Conservation (phyloP, 2,113 vertebrate genomes). For the Phyllostomus hastatus region DNA sequence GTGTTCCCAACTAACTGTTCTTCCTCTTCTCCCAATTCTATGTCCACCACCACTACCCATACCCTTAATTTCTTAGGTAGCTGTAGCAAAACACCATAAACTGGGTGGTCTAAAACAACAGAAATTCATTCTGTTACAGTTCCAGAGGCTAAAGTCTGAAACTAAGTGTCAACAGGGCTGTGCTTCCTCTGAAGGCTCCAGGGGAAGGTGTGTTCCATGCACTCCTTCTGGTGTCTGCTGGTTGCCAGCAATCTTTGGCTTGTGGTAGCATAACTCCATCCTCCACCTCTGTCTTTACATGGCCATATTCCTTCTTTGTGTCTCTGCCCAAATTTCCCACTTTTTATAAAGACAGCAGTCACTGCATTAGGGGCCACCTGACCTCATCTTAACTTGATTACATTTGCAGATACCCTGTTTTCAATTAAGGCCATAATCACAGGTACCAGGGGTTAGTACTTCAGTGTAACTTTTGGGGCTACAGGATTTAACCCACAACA, state of each 20-base stretch:
- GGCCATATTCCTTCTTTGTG: not conserved
- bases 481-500: not conserved
- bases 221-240: not conserved
- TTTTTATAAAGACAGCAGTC: not conserved
- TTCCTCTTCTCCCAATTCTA: not conserved
- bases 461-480: not conserved
- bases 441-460: not conserved
- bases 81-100: not conserved
- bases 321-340: not conserved
- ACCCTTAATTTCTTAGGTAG: not conserved
- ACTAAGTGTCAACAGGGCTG: not conserved
- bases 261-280: not conserved
- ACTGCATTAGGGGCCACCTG: not conserved
- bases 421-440: not conserved
- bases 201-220: no score
- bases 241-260: not conserved
- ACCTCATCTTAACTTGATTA: not conserved
- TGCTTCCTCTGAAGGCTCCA: not conserved
- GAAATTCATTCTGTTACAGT: not conserved
- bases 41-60: not conserved
- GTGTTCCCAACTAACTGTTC: accelerated
- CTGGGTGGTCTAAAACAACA: not conserved
- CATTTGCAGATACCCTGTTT: not conserved
- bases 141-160: not conserved
- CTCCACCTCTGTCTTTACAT: not conserved